phyloP scores from a whole-genome alignment of 1,140 invertebrate species.

The Schlechtendalia chinensis region DNA sequence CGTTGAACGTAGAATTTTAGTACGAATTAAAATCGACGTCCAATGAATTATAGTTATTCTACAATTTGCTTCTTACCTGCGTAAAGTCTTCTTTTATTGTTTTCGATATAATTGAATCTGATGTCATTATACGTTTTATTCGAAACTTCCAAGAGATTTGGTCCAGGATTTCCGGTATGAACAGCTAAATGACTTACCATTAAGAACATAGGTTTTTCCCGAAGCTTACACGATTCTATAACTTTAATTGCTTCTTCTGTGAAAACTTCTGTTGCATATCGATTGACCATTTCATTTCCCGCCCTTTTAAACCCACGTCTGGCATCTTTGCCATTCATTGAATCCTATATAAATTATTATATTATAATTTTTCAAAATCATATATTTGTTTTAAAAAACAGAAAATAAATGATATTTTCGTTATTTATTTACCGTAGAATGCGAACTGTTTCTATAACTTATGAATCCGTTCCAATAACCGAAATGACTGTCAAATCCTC shows the following conservation, averaged over 20 bases:
- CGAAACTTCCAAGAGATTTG: constrained; percentile 71
- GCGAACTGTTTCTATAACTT: constrained; percentile 66
- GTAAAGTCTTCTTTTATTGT: constrained; percentile 71
- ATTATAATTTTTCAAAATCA: neutral
- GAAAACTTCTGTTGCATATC: constrained; percentile 64
- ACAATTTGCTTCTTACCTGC: constrained; percentile 62
- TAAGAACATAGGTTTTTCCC: constrained; percentile 69
- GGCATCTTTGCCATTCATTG: constrained; percentile 21
- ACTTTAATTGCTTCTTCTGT: constrained; percentile 60
- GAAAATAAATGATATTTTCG: no score
- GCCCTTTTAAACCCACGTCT: constrained; percentile 53
- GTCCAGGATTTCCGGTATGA: constrained; percentile 67
- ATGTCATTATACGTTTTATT: constrained; percentile 67
- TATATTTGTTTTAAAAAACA: neutral
- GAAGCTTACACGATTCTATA: constrained; percentile 59
- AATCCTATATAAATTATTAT: neutral
- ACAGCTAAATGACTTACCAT: constrained; percentile 76
- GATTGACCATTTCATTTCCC: constrained; percentile 54
- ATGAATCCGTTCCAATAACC: constrained; percentile 66
- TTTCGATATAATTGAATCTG: constrained; percentile 72
- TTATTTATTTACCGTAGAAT: constrained; percentile 52
- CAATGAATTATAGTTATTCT: no score
- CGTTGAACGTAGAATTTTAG: no score
- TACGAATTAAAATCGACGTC: no score
- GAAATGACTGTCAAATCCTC: constrained; percentile 68